Conservation (phyloP, 2,888 invertebrate species). For the Phalera bucephala region DNA sequence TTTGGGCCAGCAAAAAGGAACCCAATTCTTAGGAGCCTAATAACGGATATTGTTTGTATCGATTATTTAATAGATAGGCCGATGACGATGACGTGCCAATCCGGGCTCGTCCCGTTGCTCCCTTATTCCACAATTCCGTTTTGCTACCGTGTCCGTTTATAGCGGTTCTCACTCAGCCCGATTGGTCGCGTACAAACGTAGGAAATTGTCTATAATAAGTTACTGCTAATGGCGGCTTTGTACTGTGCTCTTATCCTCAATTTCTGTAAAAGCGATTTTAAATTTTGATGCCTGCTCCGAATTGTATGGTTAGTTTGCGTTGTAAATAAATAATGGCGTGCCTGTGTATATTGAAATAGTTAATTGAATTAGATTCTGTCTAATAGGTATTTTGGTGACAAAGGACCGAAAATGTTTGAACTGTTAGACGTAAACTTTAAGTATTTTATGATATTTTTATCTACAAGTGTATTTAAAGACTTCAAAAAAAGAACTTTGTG, state of each 20-base stretch:
- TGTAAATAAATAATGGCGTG: too few relatives aligned
- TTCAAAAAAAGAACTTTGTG: too few relatives aligned
- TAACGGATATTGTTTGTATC: neutral
- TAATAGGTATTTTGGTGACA: too few relatives aligned
- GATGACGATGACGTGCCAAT: conserved; percentile 25
- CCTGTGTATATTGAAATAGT: too few relatives aligned
- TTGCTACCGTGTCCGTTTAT: conserved; percentile 65
- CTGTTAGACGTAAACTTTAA: too few relatives aligned
- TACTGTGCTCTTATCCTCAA: conserved; percentile 55
- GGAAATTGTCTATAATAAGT: conserved; percentile 71
- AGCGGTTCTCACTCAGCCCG: conserved; percentile 66
- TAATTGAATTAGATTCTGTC: too few relatives aligned
- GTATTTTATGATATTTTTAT: too few relatives aligned
- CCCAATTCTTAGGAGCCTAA: neutral
- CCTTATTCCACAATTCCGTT: conserved; percentile 51
- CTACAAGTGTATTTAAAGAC: too few relatives aligned
- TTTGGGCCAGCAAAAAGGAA: too few relatives aligned
- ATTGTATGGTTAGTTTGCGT: too few relatives aligned
- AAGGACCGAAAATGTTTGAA: too few relatives aligned
- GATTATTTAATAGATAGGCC: conserved; percentile 15
- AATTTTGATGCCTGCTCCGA: conserved; percentile 45
- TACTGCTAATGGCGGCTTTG: conserved; percentile 59
- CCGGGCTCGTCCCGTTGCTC: conserved; percentile 33
- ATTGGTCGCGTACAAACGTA: conserved; percentile 66
- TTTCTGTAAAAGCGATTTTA: conserved; percentile 52